phyloP scores from a whole-genome alignment of 2,888 invertebrate species.

The Acanthosepion pharaonis region DNA sequence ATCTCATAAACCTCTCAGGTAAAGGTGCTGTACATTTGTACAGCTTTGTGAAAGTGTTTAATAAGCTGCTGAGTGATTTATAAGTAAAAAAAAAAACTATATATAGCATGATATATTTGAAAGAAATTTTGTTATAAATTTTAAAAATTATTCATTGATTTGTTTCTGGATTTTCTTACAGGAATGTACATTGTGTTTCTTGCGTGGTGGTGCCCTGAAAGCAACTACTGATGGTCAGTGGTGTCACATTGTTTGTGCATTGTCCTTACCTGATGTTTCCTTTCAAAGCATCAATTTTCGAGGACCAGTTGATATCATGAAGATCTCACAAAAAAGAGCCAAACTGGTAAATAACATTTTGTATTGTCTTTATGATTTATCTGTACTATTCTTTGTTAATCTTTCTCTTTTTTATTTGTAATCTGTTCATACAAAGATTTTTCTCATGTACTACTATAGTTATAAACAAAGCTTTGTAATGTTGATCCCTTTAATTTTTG shows the following conservation, averaged over 20 bases:
- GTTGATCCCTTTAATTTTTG: too few species aligned
- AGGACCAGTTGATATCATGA: constrained; percentile 70
- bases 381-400: neutral
- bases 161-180: constrained; percentile 52
- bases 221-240: constrained; percentile 73
- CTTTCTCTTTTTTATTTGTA: too few species aligned
- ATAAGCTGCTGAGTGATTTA: too few species aligned
- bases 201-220: constrained; percentile 76
- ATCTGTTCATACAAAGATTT: too few species aligned
- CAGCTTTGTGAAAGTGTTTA: too few species aligned
- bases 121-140: too few species aligned
- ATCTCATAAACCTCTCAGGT: too few species aligned
- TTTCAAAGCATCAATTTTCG: constrained; percentile 71
- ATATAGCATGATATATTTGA: too few species aligned
- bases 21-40: too few species aligned
- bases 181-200: constrained; percentile 78
- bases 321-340: constrained; percentile 60
- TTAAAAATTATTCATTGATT: neutral
- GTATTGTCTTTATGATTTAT: neutral
- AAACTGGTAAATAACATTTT: constrained; percentile 64
- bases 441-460: too few species aligned
- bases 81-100: too few species aligned
- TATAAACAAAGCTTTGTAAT: too few species aligned
- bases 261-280: constrained; percentile 72
- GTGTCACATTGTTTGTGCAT: constrained; percentile 75